Evolutionary conservation across 2,797 vertebrate genomes (phyloP), one percentile per base, ranked within the genome.

Genomic region (Acanthopagrus latus): DNA sequence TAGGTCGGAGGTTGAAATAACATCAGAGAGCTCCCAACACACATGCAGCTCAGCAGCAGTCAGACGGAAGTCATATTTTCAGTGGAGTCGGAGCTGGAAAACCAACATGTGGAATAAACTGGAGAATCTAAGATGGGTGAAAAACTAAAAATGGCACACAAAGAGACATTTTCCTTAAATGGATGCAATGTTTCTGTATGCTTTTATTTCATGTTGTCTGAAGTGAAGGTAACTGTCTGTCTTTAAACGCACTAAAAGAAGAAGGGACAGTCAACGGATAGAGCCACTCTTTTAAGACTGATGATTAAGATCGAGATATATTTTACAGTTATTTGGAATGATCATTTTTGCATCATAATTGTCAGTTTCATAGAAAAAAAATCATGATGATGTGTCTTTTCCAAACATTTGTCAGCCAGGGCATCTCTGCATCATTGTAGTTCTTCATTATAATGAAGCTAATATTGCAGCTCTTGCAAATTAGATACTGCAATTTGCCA

Each of bases 1-100:
- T 16, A 66, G 77, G 73, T 89, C 71, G 80, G 68, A 78, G 80
- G 80, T 74, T 71, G 48, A 14, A 12, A 64, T 13, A 84, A 77
- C 79, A 86, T 17, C 63, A 46, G 44, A 65, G 27, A 54, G 66
- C 0, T 0, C 18, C 9, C 7, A 63, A 2, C 47, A 51, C 10
- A 55, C 14, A 59, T 27, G 38, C 12, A 41, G n/a, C n/a, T 9
- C 38, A 38, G 38, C 38, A 38, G 38, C 38, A 38, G 8, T 10
- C 38, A 52, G 5, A 27, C 5, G 14, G 14, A 7, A 71, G 48
- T 58, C 38, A 38, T 14, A 51, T 71, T 75, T 56, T 55, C 9
- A 52, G 8, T 52, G 20, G 43, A 46, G 25, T 5, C 33, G 10
- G 27, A 58, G 33, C 21, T 64, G 20, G 27, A 51, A 71, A 58